Base-by-base conservation (phyloP, 2,113 vertebrate species). In the Glareola pratincola region DNA sequence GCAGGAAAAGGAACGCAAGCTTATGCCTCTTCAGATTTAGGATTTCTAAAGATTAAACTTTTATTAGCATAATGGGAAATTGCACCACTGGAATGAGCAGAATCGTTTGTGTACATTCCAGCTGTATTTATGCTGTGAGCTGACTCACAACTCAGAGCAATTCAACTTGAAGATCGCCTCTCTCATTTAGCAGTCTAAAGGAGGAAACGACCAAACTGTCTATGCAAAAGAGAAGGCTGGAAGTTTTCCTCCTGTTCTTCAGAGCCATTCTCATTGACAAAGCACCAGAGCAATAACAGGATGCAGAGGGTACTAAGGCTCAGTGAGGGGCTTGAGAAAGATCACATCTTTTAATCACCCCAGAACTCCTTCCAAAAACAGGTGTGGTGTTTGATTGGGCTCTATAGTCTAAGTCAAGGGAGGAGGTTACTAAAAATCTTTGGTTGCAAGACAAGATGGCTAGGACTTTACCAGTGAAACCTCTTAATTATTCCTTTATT, bases 21-120 rank as follows among this genome's bases (percentile, higher is more conserved):
- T 78, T 56, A 66, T 34, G 56, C 90, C 34, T 90, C 51, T 68
- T 82, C 73, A 92, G 77, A 74, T 10, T 36, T 14, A 80, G 41
- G 23, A 54, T 74, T 80, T 74, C 80, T 74, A 69, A 30, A 84
- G 43, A 85, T 36, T 57, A 69, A 94, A 81, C 26, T 84, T 94
- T 72, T 82, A 95, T 97, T 95, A 90, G 22, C 87, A 74, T 94
- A 95, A 97, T 95, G 94, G 95, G 73, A 97, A 97, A 97, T 97
- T 96, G 95, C 94, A 91, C 94, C 94, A 56, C 84, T 92, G 93
- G 89, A 94, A 85, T 30, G 86, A 96, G 67, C 80, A 67, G 86
- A 94, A 82, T 87, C 8, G 0, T 90, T 94, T 95, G 80, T 94
- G 87, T 92, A 79, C 20, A 76, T 81, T 97, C 81, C 96, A 96